Evolutionary conservation across 2,888 invertebrate species (phyloP), one percentile per base, ranked within the genome.

Genomic region (Digitonthophagus gazella): DNA sequence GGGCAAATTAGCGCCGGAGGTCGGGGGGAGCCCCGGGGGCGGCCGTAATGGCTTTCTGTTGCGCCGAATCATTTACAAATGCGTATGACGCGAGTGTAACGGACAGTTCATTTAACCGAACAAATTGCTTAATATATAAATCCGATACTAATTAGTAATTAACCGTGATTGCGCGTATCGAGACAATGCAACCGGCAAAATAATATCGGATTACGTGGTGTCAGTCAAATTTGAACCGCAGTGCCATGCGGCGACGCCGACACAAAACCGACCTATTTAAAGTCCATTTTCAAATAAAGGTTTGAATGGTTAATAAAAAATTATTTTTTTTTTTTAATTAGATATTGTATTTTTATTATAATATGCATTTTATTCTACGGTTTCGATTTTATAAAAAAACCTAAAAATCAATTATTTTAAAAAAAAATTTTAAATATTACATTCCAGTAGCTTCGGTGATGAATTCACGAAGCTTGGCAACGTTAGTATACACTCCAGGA

Each of bases 401-500:
- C n/a, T n/a, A n/a, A n/a, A n/a, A n/a, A n/a, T n/a, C n/a, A n/a
- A n/a, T n/a, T n/a, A n/a, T n/a, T n/a, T n/a, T n/a, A n/a, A n/a
- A n/a, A n/a, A n/a, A n/a, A n/a, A n/a, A n/a, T n/a, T n/a, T n/a
- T n/a, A n/a, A n/a, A n/a, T n/a, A n/a, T 68, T 64, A 68, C 3
- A 68, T 11, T 8, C 64, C 64, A 16, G 57, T 16, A 5, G 16
- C 58, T 2, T 4, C 2, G 5, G 58, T 69, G 56, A 77, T 75
- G 58, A 66, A 77, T 16, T 58, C 57, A 16, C 75, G 72, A 18
- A 76, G 68, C 14, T 64, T 69, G 19, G 76, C 58, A 5, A 77
- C 73, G 68, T 73, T 75, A 11, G 77, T 68, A 64, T 78, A 79
- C 0, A 79, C 76, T 44, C 78, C 78, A 2, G 78, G 78, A 58